phyloP scores from a whole-genome alignment of 2,113 vertebrate genomes.

The Nansenia antarctica region DNA sequence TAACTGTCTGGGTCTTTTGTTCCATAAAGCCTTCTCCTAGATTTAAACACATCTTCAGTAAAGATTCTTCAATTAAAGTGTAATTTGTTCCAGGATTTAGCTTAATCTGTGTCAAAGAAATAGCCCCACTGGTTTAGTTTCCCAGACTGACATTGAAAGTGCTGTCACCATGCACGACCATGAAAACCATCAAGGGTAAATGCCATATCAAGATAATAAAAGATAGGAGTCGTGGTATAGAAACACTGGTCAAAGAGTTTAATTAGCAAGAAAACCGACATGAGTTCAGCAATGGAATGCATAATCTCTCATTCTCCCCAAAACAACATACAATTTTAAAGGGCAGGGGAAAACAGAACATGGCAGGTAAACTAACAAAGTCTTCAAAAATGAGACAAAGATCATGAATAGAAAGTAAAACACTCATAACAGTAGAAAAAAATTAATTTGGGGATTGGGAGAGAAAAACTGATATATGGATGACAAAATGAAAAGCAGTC shows the following conservation, averaged over 20 bases:
- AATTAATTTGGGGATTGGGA: background rate
- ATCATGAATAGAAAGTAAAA: background rate
- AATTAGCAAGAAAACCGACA: constrained; percentile 54
- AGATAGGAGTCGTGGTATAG: constrained; percentile 28
- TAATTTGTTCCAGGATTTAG: too few species aligned
- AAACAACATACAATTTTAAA: constrained; percentile 15
- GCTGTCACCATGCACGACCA: too few species aligned
- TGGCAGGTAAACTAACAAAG: constrained; percentile 1
- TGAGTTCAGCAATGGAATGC: constrained; percentile 57
- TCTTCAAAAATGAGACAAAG: constrained; percentile 11
- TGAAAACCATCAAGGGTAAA: too few species aligned
- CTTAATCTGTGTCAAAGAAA: too few species aligned
- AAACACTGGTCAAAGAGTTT: constrained; percentile 57
- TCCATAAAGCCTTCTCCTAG: too few species aligned
- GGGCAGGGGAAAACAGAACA: constrained; percentile 5
- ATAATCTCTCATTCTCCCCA: constrained; percentile 39
- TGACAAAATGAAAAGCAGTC: background rate
- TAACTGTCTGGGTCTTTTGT: too few species aligned
- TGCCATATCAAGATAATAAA: constrained; percentile 1
- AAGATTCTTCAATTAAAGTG: too few species aligned
- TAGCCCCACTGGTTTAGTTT: too few species aligned
- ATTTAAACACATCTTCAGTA: too few species aligned
- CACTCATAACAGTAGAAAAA: constrained; percentile 36
- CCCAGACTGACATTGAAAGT: too few species aligned
- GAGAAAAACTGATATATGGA: background rate